Percentiles rank a stretch among this genome's conserved stretches.
Conservation (phyloP, 2,888 invertebrate genomes). For the Nymphalis urticae region DNA sequence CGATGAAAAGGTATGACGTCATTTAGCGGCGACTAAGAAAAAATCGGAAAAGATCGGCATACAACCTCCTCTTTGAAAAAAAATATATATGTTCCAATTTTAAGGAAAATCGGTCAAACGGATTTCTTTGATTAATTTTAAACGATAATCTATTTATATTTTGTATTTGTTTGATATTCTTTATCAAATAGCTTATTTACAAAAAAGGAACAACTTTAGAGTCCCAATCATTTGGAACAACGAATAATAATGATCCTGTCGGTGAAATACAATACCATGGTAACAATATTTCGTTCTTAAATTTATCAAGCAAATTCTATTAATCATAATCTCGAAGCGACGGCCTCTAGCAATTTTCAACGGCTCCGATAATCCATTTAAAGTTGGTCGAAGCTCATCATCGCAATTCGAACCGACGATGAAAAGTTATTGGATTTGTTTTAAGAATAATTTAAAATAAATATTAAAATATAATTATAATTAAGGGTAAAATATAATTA, state of each 20-base stretch:
- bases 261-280: conserved; percentile 14
- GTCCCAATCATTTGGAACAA: no score
- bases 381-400: conserved; percentile 45
- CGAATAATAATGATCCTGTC: not conserved
- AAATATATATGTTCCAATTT: no score
- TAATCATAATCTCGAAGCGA: conserved; percentile 49
- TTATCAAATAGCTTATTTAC: no score
- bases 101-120: no score
- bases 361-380: conserved; percentile 49
- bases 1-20: no score
- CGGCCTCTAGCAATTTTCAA: conserved; percentile 45
- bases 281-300: conserved; percentile 46
- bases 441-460: conserved; percentile 40
- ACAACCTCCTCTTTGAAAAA: no score
- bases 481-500: conserved; percentile 23
- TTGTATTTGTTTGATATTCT: no score
- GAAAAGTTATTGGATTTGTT: conserved; percentile 44
- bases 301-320: conserved; percentile 54
- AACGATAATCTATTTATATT: no score
- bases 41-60: no score
- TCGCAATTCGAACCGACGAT: conserved; percentile 37
- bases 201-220: no score
- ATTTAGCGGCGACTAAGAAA: no score
- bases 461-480: conserved; percentile 33
- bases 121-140: no score